A percentile compares a stretch with the other conserved stretches of the same genome.
Evolutionary conservation across 53 echinoderm and acorn worm genomes (phyloP).

Genomic region (Apostichopus leukothele): DNA sequence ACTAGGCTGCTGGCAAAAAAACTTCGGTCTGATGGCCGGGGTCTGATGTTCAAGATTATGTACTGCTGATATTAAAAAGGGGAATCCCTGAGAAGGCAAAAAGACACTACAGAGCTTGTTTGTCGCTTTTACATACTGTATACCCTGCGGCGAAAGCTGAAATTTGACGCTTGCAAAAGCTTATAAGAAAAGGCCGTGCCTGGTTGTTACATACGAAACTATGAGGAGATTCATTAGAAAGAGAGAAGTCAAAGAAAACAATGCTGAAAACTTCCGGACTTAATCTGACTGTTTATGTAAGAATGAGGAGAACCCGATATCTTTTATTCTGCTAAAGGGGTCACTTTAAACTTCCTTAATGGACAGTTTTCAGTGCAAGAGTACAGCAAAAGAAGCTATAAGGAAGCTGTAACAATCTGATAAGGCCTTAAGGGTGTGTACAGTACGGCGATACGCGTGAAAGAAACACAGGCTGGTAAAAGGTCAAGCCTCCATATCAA

Average conservation of each 20-base stretch:
- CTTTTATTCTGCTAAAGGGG: not conserved
- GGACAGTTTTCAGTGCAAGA: not conserved
- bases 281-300: constrained; percentile 16
- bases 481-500: too few species aligned
- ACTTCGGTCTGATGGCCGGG: not conserved
- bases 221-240: not conserved
- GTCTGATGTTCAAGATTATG: not conserved
- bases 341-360: constrained; percentile 26
- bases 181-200: not conserved
- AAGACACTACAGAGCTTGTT: not conserved
- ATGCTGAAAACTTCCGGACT: not conserved
- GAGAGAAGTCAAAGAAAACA: not conserved
- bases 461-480: too few species aligned
- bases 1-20: not conserved
- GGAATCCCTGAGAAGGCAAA: constrained; percentile 11
- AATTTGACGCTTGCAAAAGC: not conserved
- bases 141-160: not conserved
- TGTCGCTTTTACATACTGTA: not conserved
- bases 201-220: not conserved
- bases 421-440: constrained; percentile 10
- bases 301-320: not conserved
- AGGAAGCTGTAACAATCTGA: constrained; percentile 20
- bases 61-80: not conserved
- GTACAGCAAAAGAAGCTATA: constrained; percentile 22
- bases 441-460: not conserved